Evolutionary conservation across 1,140 invertebrate species (phyloP).

Genomic region (Pectinophora gossypiella): DNA sequence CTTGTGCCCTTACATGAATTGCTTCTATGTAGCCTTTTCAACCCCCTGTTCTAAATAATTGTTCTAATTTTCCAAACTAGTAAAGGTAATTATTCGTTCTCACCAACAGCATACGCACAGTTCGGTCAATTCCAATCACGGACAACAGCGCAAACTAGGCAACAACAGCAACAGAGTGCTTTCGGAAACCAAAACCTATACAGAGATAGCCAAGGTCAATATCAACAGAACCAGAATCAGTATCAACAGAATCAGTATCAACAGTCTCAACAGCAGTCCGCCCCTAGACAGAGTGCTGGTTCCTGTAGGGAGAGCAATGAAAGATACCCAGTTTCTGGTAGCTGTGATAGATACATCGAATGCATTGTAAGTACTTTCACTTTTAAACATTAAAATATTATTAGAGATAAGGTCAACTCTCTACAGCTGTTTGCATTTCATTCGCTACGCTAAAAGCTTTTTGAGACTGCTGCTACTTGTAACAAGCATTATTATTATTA

Average conservation of each 20-base stretch:
- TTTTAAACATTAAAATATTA: conserved; percentile 2
- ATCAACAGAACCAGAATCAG: conserved; percentile 18
- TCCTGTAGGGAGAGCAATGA: conserved; percentile 82
- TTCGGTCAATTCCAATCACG: too few relatives aligned
- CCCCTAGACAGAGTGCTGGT: conserved; percentile 21
- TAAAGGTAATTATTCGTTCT: too few relatives aligned
- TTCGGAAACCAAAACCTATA: conserved; percentile 7
- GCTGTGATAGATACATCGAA: conserved; percentile 84
- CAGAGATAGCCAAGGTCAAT: conserved; percentile 11
- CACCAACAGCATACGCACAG: not conserved
- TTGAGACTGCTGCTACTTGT: too few relatives aligned
- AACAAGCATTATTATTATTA: too few relatives aligned
- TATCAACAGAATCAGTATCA: conserved; percentile 30
- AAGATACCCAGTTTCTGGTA: conserved; percentile 79
- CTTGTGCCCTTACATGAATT: too few relatives aligned
- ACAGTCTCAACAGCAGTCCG: conserved; percentile 26
- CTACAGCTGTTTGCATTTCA: too few relatives aligned
- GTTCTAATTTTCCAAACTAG: too few relatives aligned
- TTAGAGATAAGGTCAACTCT: conserved; percentile 8
- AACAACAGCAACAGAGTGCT: conserved; percentile 1
- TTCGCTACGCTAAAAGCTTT: too few relatives aligned
- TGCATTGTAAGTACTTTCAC: conserved; percentile 63
- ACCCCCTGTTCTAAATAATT: too few relatives aligned
- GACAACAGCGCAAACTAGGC: too few relatives aligned
- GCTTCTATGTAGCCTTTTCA: too few relatives aligned